Conservation (phyloP, 2,797 vertebrate genomes). For the Huso huso region DNA sequence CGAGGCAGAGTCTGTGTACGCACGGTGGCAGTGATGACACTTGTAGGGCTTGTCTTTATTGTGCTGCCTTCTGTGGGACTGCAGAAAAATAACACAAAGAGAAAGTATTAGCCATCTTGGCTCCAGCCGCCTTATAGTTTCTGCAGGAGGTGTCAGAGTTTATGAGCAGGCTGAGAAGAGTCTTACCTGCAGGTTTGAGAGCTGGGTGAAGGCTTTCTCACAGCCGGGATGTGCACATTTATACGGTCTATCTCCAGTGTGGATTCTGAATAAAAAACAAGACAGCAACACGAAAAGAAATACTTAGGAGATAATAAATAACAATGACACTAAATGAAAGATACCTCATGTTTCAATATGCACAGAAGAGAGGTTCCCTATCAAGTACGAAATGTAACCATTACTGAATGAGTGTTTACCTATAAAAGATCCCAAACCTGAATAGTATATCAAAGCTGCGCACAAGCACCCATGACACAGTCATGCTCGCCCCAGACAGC, state of each 20-base stretch:
- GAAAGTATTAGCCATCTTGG: background rate
- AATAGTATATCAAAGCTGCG: too few relatives aligned
- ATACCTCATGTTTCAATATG: too few relatives aligned
- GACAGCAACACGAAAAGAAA: conserved; percentile 6
- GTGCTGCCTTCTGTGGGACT: conserved; percentile 97
- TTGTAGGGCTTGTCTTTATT: conserved; percentile 99
- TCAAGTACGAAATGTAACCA: too few relatives aligned
- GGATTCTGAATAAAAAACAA: conserved; percentile 68
- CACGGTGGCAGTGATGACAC: conserved; percentile 95
- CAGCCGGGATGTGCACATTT: conserved; percentile 92
- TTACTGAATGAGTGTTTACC: too few relatives aligned
- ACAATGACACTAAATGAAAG: background rate
- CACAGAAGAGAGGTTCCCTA: too few relatives aligned
- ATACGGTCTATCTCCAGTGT: conserved; percentile 95
- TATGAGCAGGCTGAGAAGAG: background rate
- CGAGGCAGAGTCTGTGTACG: conserved; percentile 83
- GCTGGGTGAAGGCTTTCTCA: conserved; percentile 96
- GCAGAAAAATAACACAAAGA: conserved; percentile 12
- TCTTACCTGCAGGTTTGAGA: conserved; percentile 92
- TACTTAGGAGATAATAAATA: background rate
- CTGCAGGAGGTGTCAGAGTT: too few relatives aligned
- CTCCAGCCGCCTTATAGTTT: background rate
- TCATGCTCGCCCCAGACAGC: too few relatives aligned
- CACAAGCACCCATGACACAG: too few relatives aligned
- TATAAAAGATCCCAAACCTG: too few relatives aligned